These are phyloP conservation scores for Nothocercus nigrocapillus DNA, from an alignment of 2,113 vertebrate genomes.

Conservation along the genomic window DNA sequence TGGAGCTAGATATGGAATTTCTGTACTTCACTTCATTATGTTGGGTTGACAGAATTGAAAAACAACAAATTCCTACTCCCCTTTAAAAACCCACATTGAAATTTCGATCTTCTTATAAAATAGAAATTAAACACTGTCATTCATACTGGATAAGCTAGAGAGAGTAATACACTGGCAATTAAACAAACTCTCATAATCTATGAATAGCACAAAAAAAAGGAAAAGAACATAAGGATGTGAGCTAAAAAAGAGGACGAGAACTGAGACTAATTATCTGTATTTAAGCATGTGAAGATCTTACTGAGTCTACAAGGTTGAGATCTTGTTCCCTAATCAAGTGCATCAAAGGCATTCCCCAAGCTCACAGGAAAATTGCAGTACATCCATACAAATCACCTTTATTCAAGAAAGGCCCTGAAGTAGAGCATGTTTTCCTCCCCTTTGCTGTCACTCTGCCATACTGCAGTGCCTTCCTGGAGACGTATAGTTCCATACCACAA, in stretches of 20 bases:
- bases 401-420: conserved; percentile 11
- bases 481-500: not conserved
- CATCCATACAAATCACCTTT: conserved; percentile 32
- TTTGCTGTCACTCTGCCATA: not conserved
- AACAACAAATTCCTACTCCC: not conserved
- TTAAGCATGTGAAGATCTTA: conserved; percentile 37
- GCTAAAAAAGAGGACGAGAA: not conserved
- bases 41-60: not conserved
- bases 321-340: conserved; percentile 41
- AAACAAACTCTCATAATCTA: conserved; percentile 2
- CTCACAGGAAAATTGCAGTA: conserved; percentile 37
- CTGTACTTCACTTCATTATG: not conserved
- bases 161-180: not conserved
- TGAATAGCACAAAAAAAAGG: not conserved
- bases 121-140: not conserved
- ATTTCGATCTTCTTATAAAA: not conserved
- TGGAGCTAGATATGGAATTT: not conserved
- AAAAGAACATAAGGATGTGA: not conserved
- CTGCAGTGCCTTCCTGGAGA: not conserved
- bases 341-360: conserved; percentile 46
- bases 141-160: not conserved
- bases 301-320: conserved; percentile 24
- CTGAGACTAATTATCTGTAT: conserved; percentile 62
- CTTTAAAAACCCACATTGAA: not conserved
- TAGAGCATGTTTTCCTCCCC: not conserved